Base-by-base conservation (phyloP, 2,113 vertebrate genomes). In the Platycercus adscitus region DNA sequence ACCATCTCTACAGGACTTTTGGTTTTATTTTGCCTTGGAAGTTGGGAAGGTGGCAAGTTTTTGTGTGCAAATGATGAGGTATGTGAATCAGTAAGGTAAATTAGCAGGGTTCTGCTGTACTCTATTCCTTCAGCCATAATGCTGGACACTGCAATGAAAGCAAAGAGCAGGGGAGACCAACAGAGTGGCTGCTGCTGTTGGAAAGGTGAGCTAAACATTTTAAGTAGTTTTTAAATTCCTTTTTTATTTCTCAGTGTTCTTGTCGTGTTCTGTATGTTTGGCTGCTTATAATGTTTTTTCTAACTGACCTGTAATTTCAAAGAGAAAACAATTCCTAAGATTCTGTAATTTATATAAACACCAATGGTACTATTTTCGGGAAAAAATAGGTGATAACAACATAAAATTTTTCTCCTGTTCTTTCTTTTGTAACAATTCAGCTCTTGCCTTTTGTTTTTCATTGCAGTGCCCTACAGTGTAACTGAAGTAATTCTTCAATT, bases 141-240 rank as follows among this genome's bases (percentile, higher is more conserved):
- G 90, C 85, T 97, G 88, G 81, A 94, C 95, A 94, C 68, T 97
- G 88, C 81, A 96, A 93, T 95, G 92, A 95, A 95, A 97, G 28
- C 88, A 94, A 97, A 94, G 88, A 89, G 82, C 85, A 96, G 81
- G 90, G 92, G 52, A 93, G 66, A 88, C 85, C 81, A 94, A 72
- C 81, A 95, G 81, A 85, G 81, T 93, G 75, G 52, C 87, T 94
- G 95, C 87, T 93, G 70, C 81, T 94, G 43, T 94, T 95, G 78
- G 79, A 86, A 94, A 91, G 81, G 78, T 89, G 90, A 91, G 75
- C 65, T 69, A 69, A 95, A 76, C 20, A 60, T 92, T 95, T 90
- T 65, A 64, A 82, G 56, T 88, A 82, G 66, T 46, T 95, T 69
- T 50, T 5, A 39, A n/a, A 26, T 20, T 66, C 10, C 53, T 39